A percentile compares a stretch with the other conserved stretches of the same genome.
phyloP scores from a whole-genome alignment of 2,113 vertebrate species.

The Poecile atricapillus region DNA sequence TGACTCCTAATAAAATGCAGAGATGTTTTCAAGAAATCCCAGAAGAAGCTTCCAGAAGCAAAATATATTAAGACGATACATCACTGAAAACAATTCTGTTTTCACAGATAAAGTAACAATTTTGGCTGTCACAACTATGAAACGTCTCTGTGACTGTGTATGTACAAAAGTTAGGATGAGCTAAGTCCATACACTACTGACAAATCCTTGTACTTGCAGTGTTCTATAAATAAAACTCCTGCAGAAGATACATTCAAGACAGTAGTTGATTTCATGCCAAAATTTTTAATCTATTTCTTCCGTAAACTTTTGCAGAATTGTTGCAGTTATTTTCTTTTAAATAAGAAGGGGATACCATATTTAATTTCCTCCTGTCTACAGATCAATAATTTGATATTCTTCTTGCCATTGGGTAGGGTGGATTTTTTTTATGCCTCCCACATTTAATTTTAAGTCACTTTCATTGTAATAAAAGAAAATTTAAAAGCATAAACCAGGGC shows the following conservation, averaged over 20 bases:
- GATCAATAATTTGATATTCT: slow-evolving; percentile 57
- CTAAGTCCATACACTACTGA: neutral
- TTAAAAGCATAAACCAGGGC: neutral
- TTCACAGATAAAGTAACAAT: neutral
- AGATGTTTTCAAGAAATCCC: neutral
- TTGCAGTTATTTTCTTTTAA: slow-evolving; percentile 24
- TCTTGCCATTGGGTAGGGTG: slow-evolving; percentile 6
- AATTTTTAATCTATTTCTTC: neutral
- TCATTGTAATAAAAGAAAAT: neutral
- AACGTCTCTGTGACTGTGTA: neutral
- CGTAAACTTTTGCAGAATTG: neutral
- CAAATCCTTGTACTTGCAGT: neutral
- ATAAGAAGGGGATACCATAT: slow-evolving; percentile 27
- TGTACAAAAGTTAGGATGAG: neutral
- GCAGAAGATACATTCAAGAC: neutral
- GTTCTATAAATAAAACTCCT: neutral
- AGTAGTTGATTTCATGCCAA: neutral
- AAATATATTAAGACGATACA: neutral
- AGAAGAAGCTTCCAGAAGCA: neutral
- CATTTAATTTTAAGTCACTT: slow-evolving; percentile 30
- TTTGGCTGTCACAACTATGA: neutral
- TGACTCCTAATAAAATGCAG: neutral
- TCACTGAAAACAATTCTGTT: neutral
- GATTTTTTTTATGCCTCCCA: slow-evolving; percentile 1
- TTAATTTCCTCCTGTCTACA: slow-evolving; percentile 53